Evolutionary conservation across 2,113 vertebrate species (phyloP).

Genomic region (Cheilinus undulatus): DNA sequence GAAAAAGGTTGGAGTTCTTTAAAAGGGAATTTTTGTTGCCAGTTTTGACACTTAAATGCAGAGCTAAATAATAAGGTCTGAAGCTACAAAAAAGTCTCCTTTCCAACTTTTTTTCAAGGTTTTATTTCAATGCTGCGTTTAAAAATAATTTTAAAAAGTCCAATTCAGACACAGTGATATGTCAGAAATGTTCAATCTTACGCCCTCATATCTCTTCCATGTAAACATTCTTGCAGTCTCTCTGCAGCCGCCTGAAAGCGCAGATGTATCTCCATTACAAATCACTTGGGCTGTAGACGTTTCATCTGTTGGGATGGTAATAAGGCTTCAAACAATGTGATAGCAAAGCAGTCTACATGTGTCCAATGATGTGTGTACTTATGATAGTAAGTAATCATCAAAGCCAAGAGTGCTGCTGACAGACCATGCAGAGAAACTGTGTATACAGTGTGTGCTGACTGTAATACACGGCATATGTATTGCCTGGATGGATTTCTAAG

Average conservation of each 20-base stretch:
- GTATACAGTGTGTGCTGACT: conserved; percentile 15
- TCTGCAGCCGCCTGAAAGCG: neutral
- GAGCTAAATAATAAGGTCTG: too few relatives aligned
- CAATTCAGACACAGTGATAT: too few relatives aligned
- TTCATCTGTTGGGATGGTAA: neutral
- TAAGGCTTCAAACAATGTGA: conserved; percentile 1
- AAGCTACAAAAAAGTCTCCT: too few relatives aligned
- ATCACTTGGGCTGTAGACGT: neutral
- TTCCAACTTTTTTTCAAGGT: too few relatives aligned
- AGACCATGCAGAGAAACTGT: conserved; percentile 3
- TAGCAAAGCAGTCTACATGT: neutral
- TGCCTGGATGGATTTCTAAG: conserved; percentile 19
- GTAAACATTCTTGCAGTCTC: neutral
- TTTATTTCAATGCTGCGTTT: too few relatives aligned
- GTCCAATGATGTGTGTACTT: conserved; percentile 14
- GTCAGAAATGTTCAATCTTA: neutral
- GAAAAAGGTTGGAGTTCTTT: too few relatives aligned
- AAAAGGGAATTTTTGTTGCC: too few relatives aligned
- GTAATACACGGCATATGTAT: conserved; percentile 13
- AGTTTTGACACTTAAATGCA: too few relatives aligned
- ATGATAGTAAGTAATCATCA: conserved; percentile 23
- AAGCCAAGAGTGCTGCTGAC: conserved; percentile 27
- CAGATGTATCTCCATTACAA: neutral
- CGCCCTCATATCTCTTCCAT: neutral
- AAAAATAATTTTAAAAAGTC: too few relatives aligned